These are phyloP conservation scores for Odontomachus brunneus DNA, from an alignment of 1,140 invertebrate genomes.

Conservation along the genomic window DNA sequence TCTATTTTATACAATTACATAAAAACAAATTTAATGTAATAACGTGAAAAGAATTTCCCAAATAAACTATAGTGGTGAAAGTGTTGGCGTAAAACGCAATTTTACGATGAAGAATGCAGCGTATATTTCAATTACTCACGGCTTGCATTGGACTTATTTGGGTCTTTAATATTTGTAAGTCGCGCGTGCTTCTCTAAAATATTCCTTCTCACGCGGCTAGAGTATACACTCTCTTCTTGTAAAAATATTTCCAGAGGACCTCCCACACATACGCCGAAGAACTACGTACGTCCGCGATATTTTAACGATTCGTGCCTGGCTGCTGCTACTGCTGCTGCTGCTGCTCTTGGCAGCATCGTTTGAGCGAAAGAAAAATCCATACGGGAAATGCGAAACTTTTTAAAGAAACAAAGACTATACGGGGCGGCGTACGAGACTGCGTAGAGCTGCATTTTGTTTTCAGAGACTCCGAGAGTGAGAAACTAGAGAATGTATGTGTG, in stretches of 20 bases:
- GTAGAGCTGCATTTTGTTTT: slow-evolving; percentile 46
- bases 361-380: slow-evolving; percentile 50
- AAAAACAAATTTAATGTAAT: no score
- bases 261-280: slow-evolving; percentile 8
- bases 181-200: slow-evolving; percentile 28
- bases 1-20: no score
- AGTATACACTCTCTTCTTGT: background rate
- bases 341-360: slow-evolving; percentile 21
- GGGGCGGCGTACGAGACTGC: background rate
- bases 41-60: no score
- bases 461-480: background rate
- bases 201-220: slow-evolving; percentile 23
- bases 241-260: slow-evolving; percentile 50
- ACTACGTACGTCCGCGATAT: slow-evolving; percentile 45
- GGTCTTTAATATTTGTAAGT: slow-evolving; percentile 35
- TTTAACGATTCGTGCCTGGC: slow-evolving; percentile 49
- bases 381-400: slow-evolving; percentile 48
- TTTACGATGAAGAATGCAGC: no score
- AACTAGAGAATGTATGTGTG: no score
- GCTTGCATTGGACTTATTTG: no score
- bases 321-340: background rate
- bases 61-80: no score
- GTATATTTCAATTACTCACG: no score
- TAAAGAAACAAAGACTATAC: slow-evolving; percentile 48
- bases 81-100: no score